Conservation (phyloP, 2,113 vertebrate species). For the Podarcis cretensis region DNA sequence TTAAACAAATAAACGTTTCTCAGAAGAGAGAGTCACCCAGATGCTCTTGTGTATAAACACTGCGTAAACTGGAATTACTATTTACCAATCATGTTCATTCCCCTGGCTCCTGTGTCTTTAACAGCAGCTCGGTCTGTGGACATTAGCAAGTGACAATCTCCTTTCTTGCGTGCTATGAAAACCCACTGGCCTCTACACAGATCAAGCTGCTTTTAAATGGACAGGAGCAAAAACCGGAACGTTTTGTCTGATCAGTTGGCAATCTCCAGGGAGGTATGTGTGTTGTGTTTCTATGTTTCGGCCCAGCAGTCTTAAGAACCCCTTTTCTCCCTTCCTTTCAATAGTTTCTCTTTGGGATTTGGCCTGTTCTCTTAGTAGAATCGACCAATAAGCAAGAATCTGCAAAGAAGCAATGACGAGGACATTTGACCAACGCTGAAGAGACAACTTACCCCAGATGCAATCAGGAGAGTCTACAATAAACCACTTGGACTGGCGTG, state of each 20-base stretch:
- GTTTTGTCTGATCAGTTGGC: neutral
- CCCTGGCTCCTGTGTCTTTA: neutral
- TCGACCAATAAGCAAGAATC: constrained; percentile 86
- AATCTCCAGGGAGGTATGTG: neutral
- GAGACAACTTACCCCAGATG: neutral
- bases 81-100: too few relatives aligned
- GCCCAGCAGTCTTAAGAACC: neutral
- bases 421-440: constrained; percentile 20
- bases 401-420: constrained; percentile 84
- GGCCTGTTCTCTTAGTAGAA: constrained; percentile 91
- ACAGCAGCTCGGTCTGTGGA: neutral
- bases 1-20: too few relatives aligned
- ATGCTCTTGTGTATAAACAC: neutral
- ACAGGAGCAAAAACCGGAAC: neutral
- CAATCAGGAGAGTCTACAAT: constrained; percentile 55
- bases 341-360: constrained; percentile 93
- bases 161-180: neutral
- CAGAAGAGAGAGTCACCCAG: neutral
- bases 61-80: too few relatives aligned
- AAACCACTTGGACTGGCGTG: constrained; percentile 22
- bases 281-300: neutral
- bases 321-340: constrained; percentile 33
- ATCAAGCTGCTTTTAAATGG: neutral
- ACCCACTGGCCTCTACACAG: neutral
- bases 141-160: neutral